A percentile compares a stretch with the other conserved stretches of the same genome.
Conservation (phyloP, 2,113 vertebrate genomes). For the Atlantisia rogersi region DNA sequence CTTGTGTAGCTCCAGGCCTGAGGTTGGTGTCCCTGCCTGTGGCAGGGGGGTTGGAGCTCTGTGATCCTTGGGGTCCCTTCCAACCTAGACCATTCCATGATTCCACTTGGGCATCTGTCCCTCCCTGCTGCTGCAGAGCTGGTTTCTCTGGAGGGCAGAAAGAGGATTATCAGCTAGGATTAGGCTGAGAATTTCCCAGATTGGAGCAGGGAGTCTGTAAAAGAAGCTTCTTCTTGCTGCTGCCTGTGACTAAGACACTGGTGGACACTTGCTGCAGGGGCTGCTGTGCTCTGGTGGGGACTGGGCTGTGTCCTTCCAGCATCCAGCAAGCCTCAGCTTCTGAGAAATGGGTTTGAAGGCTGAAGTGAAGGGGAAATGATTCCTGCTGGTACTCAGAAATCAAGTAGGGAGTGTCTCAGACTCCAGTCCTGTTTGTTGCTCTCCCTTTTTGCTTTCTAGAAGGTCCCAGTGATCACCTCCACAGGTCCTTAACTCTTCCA, state of each 20-base stretch:
- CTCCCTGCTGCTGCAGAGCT: neutral
- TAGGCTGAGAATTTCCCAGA: neutral
- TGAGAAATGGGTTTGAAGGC: neutral
- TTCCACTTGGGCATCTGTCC: neutral
- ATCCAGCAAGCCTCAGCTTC: neutral
- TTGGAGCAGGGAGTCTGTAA: neutral
- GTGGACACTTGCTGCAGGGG: neutral
- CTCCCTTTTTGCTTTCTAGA: neutral
- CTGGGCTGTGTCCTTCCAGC: neutral
- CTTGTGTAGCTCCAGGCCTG: too few species aligned
- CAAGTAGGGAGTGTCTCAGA: accelerated
- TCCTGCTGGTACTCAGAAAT: neutral
- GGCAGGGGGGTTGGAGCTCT: too few species aligned
- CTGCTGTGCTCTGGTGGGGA: neutral
- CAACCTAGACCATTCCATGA: too few species aligned
- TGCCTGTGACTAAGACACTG: neutral
- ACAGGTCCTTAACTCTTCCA: conserved; percentile 68
- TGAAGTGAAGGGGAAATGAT: neutral
- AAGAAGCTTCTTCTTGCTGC: neutral
- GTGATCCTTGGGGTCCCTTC: too few species aligned
- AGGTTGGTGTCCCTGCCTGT: too few species aligned
- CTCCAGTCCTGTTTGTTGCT: neutral
- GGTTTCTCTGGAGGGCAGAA: neutral
- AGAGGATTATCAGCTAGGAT: neutral
- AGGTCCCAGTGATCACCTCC: accelerated